Percentiles rank a stretch among this genome's conserved stretches.
phyloP scores from a whole-genome alignment of 1,140 invertebrate genomes.

The Solenopsis invicta region DNA sequence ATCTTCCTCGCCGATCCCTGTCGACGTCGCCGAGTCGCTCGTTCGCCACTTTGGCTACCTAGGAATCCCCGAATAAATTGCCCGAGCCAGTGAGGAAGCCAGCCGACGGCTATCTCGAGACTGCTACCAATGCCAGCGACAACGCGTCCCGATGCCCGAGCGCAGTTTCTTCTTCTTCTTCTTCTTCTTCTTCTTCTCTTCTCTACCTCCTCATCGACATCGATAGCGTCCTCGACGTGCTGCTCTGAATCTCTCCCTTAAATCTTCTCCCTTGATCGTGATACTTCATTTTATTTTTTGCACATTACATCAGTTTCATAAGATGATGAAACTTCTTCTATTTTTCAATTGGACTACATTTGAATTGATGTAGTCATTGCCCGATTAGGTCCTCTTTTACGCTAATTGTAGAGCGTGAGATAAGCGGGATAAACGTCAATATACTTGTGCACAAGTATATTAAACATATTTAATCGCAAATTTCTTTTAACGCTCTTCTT shows the following conservation, averaged over 20 bases:
- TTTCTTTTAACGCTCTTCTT: background rate
- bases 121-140: slow-evolving; percentile 86
- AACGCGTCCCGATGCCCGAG: slow-evolving; percentile 83
- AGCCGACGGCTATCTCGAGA: slow-evolving; percentile 87
- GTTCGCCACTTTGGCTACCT: slow-evolving; percentile 80
- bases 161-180: slow-evolving; percentile 60
- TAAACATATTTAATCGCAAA: background rate
- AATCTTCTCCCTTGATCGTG: background rate
- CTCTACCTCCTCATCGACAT: slow-evolving; percentile 61
- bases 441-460: background rate
- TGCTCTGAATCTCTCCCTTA: background rate
- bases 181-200: slow-evolving; percentile 67
- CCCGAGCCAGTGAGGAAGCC: slow-evolving; percentile 84
- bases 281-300: background rate
- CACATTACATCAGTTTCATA: background rate
- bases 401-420: slow-evolving; percentile 10
- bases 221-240: slow-evolving; percentile 29
- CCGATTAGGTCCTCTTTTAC: background rate
- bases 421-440: background rate
- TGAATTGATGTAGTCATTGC: background rate
- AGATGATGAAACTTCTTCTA: background rate
- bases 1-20: slow-evolving; percentile 24
- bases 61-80: slow-evolving; percentile 84
- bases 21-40: slow-evolving; percentile 62
- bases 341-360: slow-evolving; percentile 1